Base-by-base conservation (phyloP, 2,888 invertebrate genomes). In the Torymus texanus region DNA sequence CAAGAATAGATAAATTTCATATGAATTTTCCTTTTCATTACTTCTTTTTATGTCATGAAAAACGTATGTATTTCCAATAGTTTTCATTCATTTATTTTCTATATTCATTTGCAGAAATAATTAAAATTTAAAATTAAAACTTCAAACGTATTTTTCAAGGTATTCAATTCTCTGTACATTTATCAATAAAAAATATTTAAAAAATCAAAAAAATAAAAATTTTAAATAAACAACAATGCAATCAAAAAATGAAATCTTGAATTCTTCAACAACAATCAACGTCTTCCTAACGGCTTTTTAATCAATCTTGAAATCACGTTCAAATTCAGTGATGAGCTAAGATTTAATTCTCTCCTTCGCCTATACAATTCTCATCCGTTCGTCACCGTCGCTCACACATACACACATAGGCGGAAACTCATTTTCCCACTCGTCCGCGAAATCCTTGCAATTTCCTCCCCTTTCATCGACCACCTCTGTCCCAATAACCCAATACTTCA, bases 311-410 rank as follows among this genome's bases (percentile, higher is more conserved):
- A 65, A 65, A 68, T 75, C 56, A 66, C 58, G 56, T 21, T 75
- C 67, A 10, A 75, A 71, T 61, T 21, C 70, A 67, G 67, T 56
- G 67, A 75, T 80, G 79, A 80, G 58, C 72, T 80, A 80, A 80
- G 76, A 56, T 53, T 71, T 56, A 74, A 74, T 68, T 41, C 8
- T 41, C 41, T 41, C 41, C 41, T 41, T 41, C 41, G 41, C 21
- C n/a, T 18, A 3, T 18, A 13, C 21, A 55, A 50, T 50, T 53
- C 51, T 21, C 21, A 18, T 14, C 41, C 41, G 24, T 62, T 12
- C 50, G 13, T 8, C 29, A 12, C 41, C 41, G n/a, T n/a, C 11
- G 21, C 21, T 12, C 18, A 21, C 16, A 14, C 14, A 61, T 51
- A 53, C 16, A 10, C 24, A 16, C 14, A 61, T 3, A 11, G 59